Evolutionary conservation across 2,797 vertebrate species (phyloP).

Genomic region (Sciaenops ocellatus): DNA sequence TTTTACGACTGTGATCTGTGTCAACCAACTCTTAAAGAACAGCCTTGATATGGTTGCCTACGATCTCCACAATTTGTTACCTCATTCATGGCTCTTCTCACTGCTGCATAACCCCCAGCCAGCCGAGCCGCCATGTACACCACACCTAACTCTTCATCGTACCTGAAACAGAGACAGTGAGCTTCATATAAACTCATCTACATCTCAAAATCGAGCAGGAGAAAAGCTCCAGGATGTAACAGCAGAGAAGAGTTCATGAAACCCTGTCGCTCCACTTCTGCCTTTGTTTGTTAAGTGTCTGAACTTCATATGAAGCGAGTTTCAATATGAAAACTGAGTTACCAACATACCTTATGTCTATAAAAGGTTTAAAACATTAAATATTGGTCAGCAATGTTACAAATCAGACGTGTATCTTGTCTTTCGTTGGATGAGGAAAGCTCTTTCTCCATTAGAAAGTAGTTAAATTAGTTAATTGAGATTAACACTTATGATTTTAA

Average conservation of each 20-base stretch:
- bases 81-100: slow-evolving; percentile 89
- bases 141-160: slow-evolving; percentile 84
- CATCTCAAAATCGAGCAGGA: not conserved
- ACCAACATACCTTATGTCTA: not conserved
- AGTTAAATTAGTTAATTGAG: not conserved
- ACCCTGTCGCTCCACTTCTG: not conserved
- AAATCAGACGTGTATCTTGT: not conserved
- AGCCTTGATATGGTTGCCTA: rapidly evolving
- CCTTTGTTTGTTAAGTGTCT: not conserved
- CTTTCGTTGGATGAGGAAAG: not conserved
- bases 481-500: not conserved
- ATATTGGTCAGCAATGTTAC: not conserved
- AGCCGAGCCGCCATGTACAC: slow-evolving; percentile 90
- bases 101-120: slow-evolving; percentile 89
- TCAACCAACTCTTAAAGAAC: not conserved
- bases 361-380: not conserved
- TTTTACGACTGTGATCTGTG: not conserved
- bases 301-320: not conserved
- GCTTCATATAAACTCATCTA: not conserved
- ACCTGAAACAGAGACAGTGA: slow-evolving; percentile 78
- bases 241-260: not conserved
- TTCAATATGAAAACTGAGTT: not conserved
- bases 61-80: slow-evolving; percentile 66
- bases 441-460: not conserved
- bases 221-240: not conserved